Evolutionary conservation across 2,113 vertebrate species (phyloP), one percentile per base, ranked within the genome.

Genomic region (Naja naja): DNA sequence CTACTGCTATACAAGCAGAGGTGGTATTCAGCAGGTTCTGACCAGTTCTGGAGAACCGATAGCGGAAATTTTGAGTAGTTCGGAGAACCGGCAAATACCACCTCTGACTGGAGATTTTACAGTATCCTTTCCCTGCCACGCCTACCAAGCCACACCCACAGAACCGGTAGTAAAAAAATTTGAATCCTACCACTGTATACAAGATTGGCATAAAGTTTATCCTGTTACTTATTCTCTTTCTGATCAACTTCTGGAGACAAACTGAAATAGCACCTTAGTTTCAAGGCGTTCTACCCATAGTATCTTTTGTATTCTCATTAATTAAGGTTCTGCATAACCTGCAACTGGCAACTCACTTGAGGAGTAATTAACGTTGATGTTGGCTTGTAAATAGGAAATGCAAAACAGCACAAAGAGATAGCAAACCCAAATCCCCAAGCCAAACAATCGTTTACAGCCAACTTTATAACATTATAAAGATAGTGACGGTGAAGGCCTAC

Each of bases 301-400:
- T 54, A 55, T 89, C 94, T 91, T 94, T 93, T 14, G 8, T 93
- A 45, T 91, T 2, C 11, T 95, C 69, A 16, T 58, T 95, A 93
- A 91, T 93, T 90, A 93, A 92, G 91, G 4, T 60, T 94, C 90
- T 30, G 30, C 88, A 85, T 88, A 90, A 93, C 87, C 64, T 89
- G 88, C 93, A 54, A 93, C 85, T 87, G 92, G 47, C 54, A 93
- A 94, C 49, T n/a, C 39, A 1, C 39, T 60, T 94, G 85, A 23
- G 89, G 5, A 22, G 91, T 85, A 94, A 90, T 88, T 91, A 92
- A 60, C 74, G 90, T 25, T 96, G 94, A 88, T 47, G 90, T 88
- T 81, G 94, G 39, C 92, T 94, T 89, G 69, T 89, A 89, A 85
- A 90, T 91, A 23, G 25, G 52, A 20, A 89, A 60, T 52, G 89